These are phyloP conservation scores for Heloderma charlesbogerti DNA, from an alignment of 2,113 vertebrate species.

Conservation along the genomic window DNA sequence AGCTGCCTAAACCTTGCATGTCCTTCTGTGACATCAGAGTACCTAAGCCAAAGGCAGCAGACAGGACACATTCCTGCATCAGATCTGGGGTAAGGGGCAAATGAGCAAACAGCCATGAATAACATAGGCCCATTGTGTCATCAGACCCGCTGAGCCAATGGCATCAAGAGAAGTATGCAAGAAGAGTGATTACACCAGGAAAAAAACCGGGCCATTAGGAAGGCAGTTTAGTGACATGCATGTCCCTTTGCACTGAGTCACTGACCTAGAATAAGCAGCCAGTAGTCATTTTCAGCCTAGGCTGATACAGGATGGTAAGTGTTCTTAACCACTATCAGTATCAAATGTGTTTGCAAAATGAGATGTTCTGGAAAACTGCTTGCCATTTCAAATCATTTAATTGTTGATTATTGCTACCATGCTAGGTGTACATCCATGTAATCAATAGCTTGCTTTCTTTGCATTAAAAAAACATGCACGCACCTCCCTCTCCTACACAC, in stretches of 20 bases:
- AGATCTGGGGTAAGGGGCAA: neutral
- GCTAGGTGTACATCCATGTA: neutral
- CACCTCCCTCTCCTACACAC: neutral
- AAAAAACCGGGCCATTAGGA: neutral
- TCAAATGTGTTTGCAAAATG: neutral
- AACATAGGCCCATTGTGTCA: neutral
- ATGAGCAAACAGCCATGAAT: neutral
- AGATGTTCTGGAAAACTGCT: neutral
- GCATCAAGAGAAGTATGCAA: neutral
- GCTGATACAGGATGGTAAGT: neutral
- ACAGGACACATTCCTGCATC: neutral
- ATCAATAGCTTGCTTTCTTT: neutral
- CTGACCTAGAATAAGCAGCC: neutral
- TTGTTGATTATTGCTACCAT: neutral
- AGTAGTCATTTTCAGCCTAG: neutral
- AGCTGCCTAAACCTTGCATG: neutral
- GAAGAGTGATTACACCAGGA: neutral
- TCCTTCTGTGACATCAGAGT: neutral
- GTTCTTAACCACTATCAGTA: neutral
- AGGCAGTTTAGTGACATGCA: neutral
- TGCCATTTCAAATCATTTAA: neutral
- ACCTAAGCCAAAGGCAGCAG: neutral
- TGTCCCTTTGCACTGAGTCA: neutral
- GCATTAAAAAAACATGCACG: neutral
- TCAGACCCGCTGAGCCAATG: neutral